These are phyloP conservation scores for Sebastes elongatus DNA, from an alignment of 2,797 vertebrate species.

Conservation along the genomic window DNA sequence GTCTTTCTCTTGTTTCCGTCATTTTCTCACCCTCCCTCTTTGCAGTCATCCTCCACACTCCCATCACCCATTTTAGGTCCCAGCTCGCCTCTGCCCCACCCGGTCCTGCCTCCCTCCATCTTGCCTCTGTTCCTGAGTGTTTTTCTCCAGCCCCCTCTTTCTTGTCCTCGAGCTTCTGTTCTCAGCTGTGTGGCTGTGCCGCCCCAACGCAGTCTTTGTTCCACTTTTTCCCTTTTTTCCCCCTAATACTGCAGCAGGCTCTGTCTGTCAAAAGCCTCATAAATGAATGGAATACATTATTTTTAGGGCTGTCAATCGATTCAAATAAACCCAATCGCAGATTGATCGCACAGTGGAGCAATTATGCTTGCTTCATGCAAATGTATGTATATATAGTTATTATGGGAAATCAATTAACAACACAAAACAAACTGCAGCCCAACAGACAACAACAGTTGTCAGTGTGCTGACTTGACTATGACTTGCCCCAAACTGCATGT, in stretches of 20 bases:
- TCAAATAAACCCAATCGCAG: no score
- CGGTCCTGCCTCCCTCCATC: conserved; percentile 9
- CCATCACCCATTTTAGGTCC: conserved; percentile 21
- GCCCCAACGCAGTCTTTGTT: conserved; percentile 23
- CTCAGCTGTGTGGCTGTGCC: background rate
- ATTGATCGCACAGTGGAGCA: no score
- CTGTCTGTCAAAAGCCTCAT: conserved; percentile 10
- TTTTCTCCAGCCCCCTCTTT: background rate
- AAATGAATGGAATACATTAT: background rate
- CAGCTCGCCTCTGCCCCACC: background rate
- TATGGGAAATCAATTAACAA: no score
- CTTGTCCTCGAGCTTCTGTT: background rate
- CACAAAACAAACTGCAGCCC: no score
- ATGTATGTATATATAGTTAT: accelerated
- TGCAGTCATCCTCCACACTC: conserved; percentile 28
- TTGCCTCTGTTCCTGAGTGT: background rate
- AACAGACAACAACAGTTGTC: no score
- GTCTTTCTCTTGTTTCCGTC: background rate
- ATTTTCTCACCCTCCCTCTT: background rate
- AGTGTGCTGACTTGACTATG: no score
- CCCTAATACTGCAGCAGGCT: background rate
- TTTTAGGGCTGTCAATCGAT: no score
- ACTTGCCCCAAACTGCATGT: no score
- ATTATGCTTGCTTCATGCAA: no score
- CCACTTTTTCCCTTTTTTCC: background rate